Conservation (phyloP, 2,888 invertebrate genomes). For the Drosophila melanosoma region DNA sequence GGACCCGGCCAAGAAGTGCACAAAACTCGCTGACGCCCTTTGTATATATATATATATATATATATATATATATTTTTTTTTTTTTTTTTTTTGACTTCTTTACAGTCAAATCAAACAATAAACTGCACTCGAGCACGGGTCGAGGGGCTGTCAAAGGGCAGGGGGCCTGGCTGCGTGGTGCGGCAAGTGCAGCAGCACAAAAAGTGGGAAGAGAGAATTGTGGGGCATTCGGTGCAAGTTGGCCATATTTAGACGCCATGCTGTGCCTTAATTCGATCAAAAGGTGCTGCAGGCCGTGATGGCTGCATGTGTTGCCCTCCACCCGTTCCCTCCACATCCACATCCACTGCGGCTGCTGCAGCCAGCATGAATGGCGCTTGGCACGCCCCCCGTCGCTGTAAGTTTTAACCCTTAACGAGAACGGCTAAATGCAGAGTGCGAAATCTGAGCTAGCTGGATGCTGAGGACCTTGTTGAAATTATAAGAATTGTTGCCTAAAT, state of each 20-base stretch:
- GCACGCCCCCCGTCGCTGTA: slow-evolving; percentile 61
- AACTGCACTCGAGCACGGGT: slow-evolving; percentile 77
- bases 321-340: slow-evolving; percentile 13
- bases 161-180: slow-evolving; percentile 15
- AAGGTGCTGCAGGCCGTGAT: slow-evolving; percentile 62
- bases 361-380: slow-evolving; percentile 63
- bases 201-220: not conserved
- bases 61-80: not conserved
- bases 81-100: not conserved
- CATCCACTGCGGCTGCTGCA: slow-evolving; percentile 15
- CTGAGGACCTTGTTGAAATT: slow-evolving; percentile 55
- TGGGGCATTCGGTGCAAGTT: slow-evolving; percentile 52
- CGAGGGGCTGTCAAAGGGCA: not conserved
- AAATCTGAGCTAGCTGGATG: slow-evolving; percentile 12
- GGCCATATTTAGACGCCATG: slow-evolving; percentile 81
- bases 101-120: slow-evolving; percentile 71
- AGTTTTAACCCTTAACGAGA: slow-evolving; percentile 47
- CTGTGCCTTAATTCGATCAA: slow-evolving; percentile 77
- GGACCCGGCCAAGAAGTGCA: slow-evolving; percentile 45
- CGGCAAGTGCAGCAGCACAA: slow-evolving; percentile 11
- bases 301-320: slow-evolving; percentile 44
- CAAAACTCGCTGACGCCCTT: slow-evolving; percentile 46
- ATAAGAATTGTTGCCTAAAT: slow-evolving; percentile 76
- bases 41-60: not conserved
- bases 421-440: slow-evolving; percentile 4